These are phyloP conservation scores for Grus americana DNA, from an alignment of 2,113 vertebrate species.

Conservation along the genomic window DNA sequence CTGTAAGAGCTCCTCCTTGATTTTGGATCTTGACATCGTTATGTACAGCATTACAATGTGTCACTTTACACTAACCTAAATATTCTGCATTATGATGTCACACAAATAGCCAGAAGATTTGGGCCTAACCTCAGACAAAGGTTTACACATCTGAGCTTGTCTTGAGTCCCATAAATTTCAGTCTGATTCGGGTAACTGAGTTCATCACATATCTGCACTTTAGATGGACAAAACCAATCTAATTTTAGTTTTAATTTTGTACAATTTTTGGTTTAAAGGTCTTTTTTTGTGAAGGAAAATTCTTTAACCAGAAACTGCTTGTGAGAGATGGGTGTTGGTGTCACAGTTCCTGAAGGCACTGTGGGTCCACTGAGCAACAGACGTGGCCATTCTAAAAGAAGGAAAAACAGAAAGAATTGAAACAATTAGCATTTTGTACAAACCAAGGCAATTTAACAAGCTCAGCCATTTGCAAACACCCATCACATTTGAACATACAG, in stretches of 20 bases:
- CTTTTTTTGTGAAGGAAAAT: slow-evolving; percentile 69
- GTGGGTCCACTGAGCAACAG: slow-evolving; percentile 98
- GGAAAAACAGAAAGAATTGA: not conserved
- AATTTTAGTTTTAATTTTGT: slow-evolving; percentile 65
- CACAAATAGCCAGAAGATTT: slow-evolving; percentile 34
- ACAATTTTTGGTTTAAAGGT: slow-evolving; percentile 71
- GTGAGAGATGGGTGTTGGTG: slow-evolving; percentile 46
- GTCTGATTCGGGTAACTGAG: slow-evolving; percentile 32
- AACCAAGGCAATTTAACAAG: not conserved
- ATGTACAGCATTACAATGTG: slow-evolving; percentile 33
- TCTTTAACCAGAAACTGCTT: slow-evolving; percentile 74
- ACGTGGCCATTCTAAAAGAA: slow-evolving; percentile 90
- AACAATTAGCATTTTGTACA: not conserved
- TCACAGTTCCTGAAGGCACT: slow-evolving; percentile 96
- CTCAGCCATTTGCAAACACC: not conserved
- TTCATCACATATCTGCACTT: slow-evolving; percentile 60
- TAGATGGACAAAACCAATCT: slow-evolving; percentile 53
- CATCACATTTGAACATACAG: not conserved
- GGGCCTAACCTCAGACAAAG: slow-evolving; percentile 42
- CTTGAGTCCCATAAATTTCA: slow-evolving; percentile 45
- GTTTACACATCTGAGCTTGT: slow-evolving; percentile 17
- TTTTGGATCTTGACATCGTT: slow-evolving; percentile 37
- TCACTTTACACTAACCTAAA: slow-evolving; percentile 42
- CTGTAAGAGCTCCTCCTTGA: not conserved
- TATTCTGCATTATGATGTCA: slow-evolving; percentile 51